Evolutionary conservation across 1,140 invertebrate species (phyloP), one percentile per base, ranked within the genome.

Genomic region (Watersipora subatra): DNA sequence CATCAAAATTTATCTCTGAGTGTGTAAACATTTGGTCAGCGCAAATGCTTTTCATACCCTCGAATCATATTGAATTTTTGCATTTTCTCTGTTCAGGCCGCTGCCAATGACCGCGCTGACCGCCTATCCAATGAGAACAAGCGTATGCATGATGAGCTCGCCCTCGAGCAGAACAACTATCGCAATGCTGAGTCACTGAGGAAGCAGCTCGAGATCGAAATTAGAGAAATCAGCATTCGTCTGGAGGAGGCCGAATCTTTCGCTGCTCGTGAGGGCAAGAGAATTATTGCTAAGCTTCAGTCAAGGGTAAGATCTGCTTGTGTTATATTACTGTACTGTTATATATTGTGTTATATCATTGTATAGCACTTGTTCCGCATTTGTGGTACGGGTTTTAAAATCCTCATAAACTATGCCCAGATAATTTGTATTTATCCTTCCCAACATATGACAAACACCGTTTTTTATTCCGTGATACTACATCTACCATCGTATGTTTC

Each of bases 111-210:
- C 62, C 70, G 78, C 22, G 76, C 78, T 57, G 75, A 78, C 64
- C 72, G 74, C 62, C 73, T 77, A 22, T 69, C 71, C 30, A 67
- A 69, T 57, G 78, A 79, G 66, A 72, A 74, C 27, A 70, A 71
- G 67, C 68, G 78, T 46, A 72, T 80, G 58, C 70, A 73, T 26
- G 77, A 79, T 64, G 78, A 80, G 64, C 77, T 80, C 22, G 66
- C 74, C 28, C 78, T 78, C 64, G 78, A 80, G 72, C 76, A 78
- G 69, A 78, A 80, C 64, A 80, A 80, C 75, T 80, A 79, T 76
- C 77, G 78, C 68, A 78, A 80, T 67, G 78, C 78, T 61, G 78
- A 80, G 64, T 72, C 73, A 28, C 73, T 78, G 59, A 71, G 78
- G 65, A 80, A 79, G 64, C 74, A 76, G 67, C 73, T 80, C n/a